A percentile compares a stretch with the other conserved stretches of the same genome.
phyloP scores from a whole-genome alignment of 2,797 vertebrate genomes.

The Lagocephalus sceleratus region DNA sequence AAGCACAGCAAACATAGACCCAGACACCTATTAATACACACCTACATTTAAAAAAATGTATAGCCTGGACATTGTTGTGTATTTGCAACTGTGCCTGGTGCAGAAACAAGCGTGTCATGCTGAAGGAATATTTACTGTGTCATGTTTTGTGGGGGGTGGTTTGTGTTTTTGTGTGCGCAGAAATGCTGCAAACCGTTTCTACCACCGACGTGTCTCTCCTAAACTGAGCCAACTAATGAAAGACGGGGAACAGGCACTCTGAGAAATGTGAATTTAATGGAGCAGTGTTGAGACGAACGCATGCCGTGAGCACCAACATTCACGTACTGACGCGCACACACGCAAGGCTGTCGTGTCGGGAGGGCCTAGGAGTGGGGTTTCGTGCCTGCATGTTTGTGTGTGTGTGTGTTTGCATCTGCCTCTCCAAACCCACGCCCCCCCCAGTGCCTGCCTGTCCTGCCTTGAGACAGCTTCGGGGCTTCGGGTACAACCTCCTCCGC shows the following conservation, averaged over 20 bases:
- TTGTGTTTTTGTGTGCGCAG: conserved; percentile 1
- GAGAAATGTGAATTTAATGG: conserved; percentile 49
- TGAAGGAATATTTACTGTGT: conserved; percentile 57
- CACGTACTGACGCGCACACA: conserved; percentile 19
- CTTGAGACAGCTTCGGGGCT: conserved; percentile 71
- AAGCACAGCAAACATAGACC: conserved; percentile 4
- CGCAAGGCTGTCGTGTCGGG: conserved; percentile 60
- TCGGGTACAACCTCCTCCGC: conserved; percentile 58
- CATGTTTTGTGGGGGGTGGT: conserved; percentile 22
- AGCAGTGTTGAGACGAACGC: conserved; percentile 40
- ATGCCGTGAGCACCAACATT: conserved; percentile 19
- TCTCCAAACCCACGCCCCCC: conserved; percentile 74
- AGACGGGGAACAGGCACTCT: conserved; percentile 45
- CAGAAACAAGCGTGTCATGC: conserved; percentile 26
- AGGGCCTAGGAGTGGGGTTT: conserved; percentile 55
- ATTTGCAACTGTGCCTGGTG: conserved; percentile 30
- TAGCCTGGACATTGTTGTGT: neutral
- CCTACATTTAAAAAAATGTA: conserved; percentile 12
- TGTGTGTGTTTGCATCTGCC: conserved; percentile 45
- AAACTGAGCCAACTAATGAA: conserved; percentile 57
- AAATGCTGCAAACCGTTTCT: conserved; percentile 43
- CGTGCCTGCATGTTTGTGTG: conserved; percentile 61
- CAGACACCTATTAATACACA: conserved; percentile 8
- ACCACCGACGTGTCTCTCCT: conserved; percentile 42
- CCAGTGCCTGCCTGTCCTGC: conserved; percentile 79